These are phyloP conservation scores for mouse (Mus musculus) DNA, from an alignment of 2,113 vertebrate genomes.

Conservation along the genomic window GRCm39 chr16:9748501-9749000, in stretches of 20 bases:
- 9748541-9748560: background rate
- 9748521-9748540: slow-evolving; percentile 8
- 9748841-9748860: background rate
- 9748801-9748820: background rate
- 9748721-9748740: background rate
- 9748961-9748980: background rate
- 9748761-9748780: slow-evolving; percentile 16
- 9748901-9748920: background rate
- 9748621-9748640: background rate
- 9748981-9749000: background rate
- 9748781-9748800: background rate
- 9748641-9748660: background rate
- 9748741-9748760: slow-evolving; percentile 25
- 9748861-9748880: background rate
- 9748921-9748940: background rate
- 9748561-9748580: background rate
- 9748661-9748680: background rate
- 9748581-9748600: background rate
- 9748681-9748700: background rate
- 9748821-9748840: background rate
- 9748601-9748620: background rate
- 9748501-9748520: slow-evolving; percentile 49
- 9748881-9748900: background rate
- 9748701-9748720: slow-evolving; percentile 22
- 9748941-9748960: background rate